phyloP scores from a whole-genome alignment of 2,888 invertebrate species.

The Clostera curtula region DNA sequence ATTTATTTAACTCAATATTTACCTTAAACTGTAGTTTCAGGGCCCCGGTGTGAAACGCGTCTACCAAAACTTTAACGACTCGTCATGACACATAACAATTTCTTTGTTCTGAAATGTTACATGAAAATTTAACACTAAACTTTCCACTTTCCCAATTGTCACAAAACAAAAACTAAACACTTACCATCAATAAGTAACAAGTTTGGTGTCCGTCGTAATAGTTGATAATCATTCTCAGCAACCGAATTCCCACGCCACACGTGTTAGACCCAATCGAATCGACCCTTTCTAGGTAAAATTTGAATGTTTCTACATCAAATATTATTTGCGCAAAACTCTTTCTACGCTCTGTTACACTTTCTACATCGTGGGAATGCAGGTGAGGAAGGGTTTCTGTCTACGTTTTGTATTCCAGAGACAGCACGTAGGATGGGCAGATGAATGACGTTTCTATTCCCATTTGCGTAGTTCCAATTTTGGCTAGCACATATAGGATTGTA shows the following conservation, averaged over 20 bases:
- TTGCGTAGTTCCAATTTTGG: no score
- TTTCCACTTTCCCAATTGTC: neutral
- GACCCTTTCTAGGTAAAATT: constrained; percentile 54
- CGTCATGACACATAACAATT: no score
- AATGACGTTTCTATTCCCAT: no score
- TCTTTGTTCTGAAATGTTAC: neutral
- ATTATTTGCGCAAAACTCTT: constrained; percentile 57
- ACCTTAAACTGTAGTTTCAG: no score
- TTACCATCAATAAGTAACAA: constrained; percentile 4
- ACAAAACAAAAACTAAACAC: neutral
- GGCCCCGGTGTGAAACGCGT: no score
- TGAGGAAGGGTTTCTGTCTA: constrained; percentile 70
- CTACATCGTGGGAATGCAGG: constrained; percentile 73
- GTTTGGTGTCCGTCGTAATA: constrained; percentile 14
- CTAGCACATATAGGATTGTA: constrained; percentile 18
- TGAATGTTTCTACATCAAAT: constrained; percentile 59
- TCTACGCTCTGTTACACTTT: constrained; percentile 59
- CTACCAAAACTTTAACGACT: no score
- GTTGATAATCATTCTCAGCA: constrained; percentile 28
- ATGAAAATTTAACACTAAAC: neutral
- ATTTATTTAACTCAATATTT: no score
- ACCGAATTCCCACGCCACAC: constrained; percentile 52
- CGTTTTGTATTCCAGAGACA: no score
- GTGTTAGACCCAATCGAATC: constrained; percentile 39
- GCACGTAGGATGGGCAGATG: no score